Conservation (phyloP, 2,888 invertebrate species). For the Tenthredo scrophulariae region DNA sequence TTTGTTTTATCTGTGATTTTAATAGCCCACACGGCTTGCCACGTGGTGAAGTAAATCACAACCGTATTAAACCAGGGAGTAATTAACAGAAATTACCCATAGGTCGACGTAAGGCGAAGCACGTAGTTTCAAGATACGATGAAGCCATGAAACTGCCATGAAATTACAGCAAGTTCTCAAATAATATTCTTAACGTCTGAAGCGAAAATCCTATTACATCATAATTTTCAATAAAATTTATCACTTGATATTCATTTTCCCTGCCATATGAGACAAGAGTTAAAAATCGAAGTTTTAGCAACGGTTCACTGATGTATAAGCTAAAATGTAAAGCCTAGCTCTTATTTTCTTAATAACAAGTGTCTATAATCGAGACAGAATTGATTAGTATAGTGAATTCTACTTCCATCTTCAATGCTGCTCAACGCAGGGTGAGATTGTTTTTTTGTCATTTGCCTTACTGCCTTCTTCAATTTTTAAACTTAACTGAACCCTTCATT, state of each 20-base stretch:
- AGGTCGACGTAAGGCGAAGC: not conserved
- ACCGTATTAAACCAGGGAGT: not conserved
- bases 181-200: not conserved
- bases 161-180: not conserved
- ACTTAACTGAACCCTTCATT: not conserved
- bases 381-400: not conserved
- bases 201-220: not conserved
- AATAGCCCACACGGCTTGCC: not conserved
- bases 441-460: not conserved
- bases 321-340: too few relatives aligned
- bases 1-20: not conserved
- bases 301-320: too few relatives aligned
- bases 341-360: not conserved
- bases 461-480: not conserved
- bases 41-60: not conserved
- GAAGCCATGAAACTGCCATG: not conserved
- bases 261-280: not conserved
- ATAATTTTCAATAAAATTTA: constrained; percentile 1
- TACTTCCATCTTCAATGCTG: not conserved
- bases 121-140: not conserved
- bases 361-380: not conserved
- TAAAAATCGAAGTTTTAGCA: too few relatives aligned
- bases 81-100: constrained; percentile 4
- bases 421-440: not conserved
- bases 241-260: not conserved